Conservation (phyloP, 2,888 invertebrate genomes). For the Cetonia aurata region DNA sequence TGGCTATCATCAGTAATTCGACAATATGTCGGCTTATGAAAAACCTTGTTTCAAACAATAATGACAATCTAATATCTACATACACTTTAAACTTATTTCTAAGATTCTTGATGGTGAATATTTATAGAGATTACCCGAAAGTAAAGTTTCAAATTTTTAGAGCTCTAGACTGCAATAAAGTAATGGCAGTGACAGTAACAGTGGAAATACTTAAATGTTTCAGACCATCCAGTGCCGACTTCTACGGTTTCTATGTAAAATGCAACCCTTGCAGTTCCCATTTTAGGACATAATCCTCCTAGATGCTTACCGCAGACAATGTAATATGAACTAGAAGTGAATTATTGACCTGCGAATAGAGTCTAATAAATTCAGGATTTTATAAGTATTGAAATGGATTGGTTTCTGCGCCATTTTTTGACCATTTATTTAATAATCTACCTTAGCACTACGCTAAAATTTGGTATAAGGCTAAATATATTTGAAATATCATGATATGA, state of each 20-base stretch:
- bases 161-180: slow-evolving; percentile 15
- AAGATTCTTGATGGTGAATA: slow-evolving; percentile 17
- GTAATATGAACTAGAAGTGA: slow-evolving; percentile 32
- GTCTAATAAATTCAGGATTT: too few relatives aligned
- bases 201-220: slow-evolving; percentile 30
- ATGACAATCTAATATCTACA: neutral
- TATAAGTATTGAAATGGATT: too few relatives aligned
- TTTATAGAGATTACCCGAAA: slow-evolving; percentile 1
- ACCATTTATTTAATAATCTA: too few relatives aligned
- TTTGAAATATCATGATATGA: too few relatives aligned
- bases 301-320: slow-evolving; percentile 22
- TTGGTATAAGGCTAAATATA: too few relatives aligned
- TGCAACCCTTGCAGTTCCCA: slow-evolving; percentile 25
- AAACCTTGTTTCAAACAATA: too few relatives aligned
- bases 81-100: neutral
- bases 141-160: slow-evolving; percentile 5
- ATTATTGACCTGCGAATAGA: neutral
- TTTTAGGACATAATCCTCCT: slow-evolving; percentile 35
- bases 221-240: slow-evolving; percentile 14
- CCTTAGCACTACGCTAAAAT: too few relatives aligned
- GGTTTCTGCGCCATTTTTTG: too few relatives aligned
- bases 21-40: too few relatives aligned
- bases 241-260: slow-evolving; percentile 26
- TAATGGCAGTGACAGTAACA: slow-evolving; percentile 34
- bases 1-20: too few relatives aligned